A percentile compares a stretch with the other conserved stretches of the same genome.
These are phyloP conservation scores for Nycteola revayana DNA, from an alignment of 2,888 invertebrate species.

Conservation along the genomic window DNA sequence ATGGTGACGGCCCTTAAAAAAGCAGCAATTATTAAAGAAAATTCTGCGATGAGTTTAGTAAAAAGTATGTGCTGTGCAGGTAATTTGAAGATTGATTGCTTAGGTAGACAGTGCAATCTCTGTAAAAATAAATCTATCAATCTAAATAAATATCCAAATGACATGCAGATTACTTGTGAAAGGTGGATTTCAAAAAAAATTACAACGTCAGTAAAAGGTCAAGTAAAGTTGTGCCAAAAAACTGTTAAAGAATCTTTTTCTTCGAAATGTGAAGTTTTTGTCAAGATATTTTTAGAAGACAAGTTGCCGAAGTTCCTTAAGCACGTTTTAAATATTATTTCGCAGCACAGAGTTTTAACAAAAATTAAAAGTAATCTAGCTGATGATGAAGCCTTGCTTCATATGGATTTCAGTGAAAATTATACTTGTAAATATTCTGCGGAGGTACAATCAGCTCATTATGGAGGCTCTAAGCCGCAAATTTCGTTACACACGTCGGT, in stretches of 20 bases:
- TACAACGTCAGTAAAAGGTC: slow-evolving; percentile 2
- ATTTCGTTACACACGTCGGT: slow-evolving; percentile 8
- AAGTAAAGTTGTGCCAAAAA: slow-evolving; percentile 1
- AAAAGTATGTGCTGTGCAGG: slow-evolving; percentile 2
- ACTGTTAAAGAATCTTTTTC: slow-evolving; percentile 3
- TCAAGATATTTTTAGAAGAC: neutral
- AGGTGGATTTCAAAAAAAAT: slow-evolving; percentile 2
- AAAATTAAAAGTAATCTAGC: neutral
- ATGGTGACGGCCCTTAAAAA: neutral
- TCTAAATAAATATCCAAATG: neutral
- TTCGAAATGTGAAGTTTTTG: neutral
- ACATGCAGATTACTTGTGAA: neutral
- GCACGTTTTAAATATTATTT: slow-evolving; percentile 1
- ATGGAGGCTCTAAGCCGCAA: slow-evolving; percentile 10
- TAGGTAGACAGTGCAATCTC: slow-evolving; percentile 1
- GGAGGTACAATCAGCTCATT: slow-evolving; percentile 13
- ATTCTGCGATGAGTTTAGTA: neutral
- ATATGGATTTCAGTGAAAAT: slow-evolving; percentile 15
- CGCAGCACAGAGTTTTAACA: neutral
- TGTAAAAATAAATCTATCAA: slow-evolving; percentile 1
- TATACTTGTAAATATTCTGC: slow-evolving; percentile 7
- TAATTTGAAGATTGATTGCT: slow-evolving; percentile 1
- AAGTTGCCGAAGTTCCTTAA: neutral
- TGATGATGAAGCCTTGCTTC: neutral
- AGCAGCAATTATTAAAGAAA: neutral